A percentile compares a stretch with the other conserved stretches of the same genome.
These are phyloP conservation scores for Propsilocerus akamusi DNA, from an alignment of 1,140 invertebrate species.

Conservation along the genomic window DNA sequence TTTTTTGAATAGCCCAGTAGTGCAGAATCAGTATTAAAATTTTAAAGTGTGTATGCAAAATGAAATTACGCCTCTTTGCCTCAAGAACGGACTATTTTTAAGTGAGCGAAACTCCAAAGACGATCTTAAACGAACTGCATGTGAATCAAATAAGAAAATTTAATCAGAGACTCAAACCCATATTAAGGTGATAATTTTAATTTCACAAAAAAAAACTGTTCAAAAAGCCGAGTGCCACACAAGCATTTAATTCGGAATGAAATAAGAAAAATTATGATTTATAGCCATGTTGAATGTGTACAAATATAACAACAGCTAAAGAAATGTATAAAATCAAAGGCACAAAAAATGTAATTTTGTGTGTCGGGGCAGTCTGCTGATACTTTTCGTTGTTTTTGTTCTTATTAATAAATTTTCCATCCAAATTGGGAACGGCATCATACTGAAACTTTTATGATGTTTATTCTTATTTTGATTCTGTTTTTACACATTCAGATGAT, in stretches of 20 bases:
- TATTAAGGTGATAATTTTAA: background rate
- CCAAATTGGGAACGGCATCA: background rate
- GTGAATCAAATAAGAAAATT: background rate
- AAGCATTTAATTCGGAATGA: background rate
- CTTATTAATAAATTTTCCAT: slow-evolving; percentile 3
- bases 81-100: no score
- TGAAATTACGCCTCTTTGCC: no score
- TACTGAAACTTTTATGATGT: background rate
- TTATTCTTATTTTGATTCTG: background rate
- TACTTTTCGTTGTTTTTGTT: no score
- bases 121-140: background rate
- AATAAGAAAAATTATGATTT: background rate
- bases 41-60: no score
- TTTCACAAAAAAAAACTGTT: background rate
- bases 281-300: background rate
- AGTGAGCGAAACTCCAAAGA: background rate
- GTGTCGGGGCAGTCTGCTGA: background rate
- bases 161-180: slow-evolving; percentile 1
- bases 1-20: no score
- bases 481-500: slow-evolving; percentile 1
- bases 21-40: no score
- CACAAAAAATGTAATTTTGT: background rate
- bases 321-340: no score
- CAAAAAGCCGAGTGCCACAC: slow-evolving; percentile 1
- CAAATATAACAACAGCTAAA: background rate